These are phyloP conservation scores for Naja naja DNA, from an alignment of 2,113 vertebrate species.

Conservation along the genomic window DNA sequence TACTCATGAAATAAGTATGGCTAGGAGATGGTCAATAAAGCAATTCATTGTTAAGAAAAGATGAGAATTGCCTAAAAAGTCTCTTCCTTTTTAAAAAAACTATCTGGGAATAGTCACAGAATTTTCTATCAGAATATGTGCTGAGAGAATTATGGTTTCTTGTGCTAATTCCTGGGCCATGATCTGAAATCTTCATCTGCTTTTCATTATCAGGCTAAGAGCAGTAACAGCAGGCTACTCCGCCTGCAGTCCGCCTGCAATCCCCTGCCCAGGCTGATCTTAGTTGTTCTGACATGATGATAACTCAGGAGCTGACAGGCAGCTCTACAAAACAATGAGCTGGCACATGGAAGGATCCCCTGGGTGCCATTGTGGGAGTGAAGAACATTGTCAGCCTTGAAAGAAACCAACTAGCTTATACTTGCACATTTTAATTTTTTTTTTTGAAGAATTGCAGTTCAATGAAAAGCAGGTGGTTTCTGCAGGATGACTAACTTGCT, in stretches of 20 bases:
- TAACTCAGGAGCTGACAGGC: constrained; percentile 1
- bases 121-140: constrained; percentile 33
- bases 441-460: background rate
- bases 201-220: background rate
- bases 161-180: constrained; percentile 14
- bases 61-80: background rate
- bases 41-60: background rate
- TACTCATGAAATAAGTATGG: background rate
- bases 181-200: constrained; percentile 14
- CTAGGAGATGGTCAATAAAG: background rate
- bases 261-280: constrained; percentile 11
- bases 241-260: background rate
- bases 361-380: background rate
- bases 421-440: constrained; percentile 5
- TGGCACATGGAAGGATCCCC: constrained; percentile 34
- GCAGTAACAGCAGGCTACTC: background rate
- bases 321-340: background rate
- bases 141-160: constrained; percentile 38
- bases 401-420: constrained; percentile 22
- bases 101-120: background rate
- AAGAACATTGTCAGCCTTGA: constrained; percentile 22
- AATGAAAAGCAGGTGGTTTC: background rate
- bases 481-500: constrained; percentile 5
- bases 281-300: constrained; percentile 8
- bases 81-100: background rate